Evolutionary conservation across 1,140 invertebrate species (phyloP).

Genomic region (Dendroctonus ponderosae): DNA sequence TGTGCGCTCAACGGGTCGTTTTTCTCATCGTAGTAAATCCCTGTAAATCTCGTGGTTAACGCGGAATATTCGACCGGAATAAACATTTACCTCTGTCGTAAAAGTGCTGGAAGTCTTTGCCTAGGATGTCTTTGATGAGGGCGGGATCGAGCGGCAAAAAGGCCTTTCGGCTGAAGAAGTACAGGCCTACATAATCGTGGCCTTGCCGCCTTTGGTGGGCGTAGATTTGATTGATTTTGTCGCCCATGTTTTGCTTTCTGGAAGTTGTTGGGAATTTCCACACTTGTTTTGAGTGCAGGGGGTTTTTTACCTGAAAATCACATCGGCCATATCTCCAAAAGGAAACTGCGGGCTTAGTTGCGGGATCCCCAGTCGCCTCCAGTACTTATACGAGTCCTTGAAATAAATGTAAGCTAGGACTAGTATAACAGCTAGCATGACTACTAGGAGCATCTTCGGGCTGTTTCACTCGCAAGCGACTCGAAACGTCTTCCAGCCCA

Average conservation of each 20-base stretch:
- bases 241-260: slow-evolving; percentile 42
- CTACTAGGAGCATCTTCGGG: neutral
- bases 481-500: no score
- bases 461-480: no score
- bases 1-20: slow-evolving; percentile 57
- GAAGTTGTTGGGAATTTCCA: neutral
- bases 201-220: slow-evolving; percentile 32
- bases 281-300: neutral
- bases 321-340: slow-evolving; percentile 46
- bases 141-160: slow-evolving; percentile 57
- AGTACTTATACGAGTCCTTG: slow-evolving; percentile 46
- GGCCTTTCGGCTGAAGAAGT: slow-evolving; percentile 54
- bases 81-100: slow-evolving; percentile 50
- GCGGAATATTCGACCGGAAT: neutral
- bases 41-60: slow-evolving; percentile 4
- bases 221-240: slow-evolving; percentile 46
- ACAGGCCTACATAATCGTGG: slow-evolving; percentile 49
- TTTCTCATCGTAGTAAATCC: slow-evolving; percentile 51
- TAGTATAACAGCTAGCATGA: neutral
- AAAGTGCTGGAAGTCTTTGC: slow-evolving; percentile 56
- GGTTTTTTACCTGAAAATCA: slow-evolving; percentile 38
- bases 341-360: slow-evolving; percentile 46
- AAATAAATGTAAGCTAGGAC: slow-evolving; percentile 36
- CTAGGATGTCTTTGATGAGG: slow-evolving; percentile 59
- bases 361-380: slow-evolving; percentile 50